phyloP scores from a whole-genome alignment of 2,888 invertebrate species.

The Leptopilina syphax region DNA sequence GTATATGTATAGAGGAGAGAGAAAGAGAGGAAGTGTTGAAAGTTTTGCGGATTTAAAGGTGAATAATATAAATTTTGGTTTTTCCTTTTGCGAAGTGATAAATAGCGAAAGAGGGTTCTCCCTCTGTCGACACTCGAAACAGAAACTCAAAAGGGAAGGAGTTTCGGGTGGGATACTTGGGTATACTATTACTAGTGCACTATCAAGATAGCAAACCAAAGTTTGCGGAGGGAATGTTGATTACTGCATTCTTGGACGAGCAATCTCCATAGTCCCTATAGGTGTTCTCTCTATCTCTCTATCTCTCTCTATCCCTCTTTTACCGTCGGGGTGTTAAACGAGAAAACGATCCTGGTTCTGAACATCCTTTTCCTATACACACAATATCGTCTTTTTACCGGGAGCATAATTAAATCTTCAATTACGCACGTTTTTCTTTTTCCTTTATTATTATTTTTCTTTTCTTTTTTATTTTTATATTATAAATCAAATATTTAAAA shows the following conservation, averaged over 20 bases:
- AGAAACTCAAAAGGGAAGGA: slow-evolving; percentile 33
- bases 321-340: slow-evolving; percentile 22
- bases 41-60: not conserved
- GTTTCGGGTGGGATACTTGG: slow-evolving; percentile 31
- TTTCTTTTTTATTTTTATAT: not conserved
- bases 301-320: not conserved
- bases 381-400: not conserved
- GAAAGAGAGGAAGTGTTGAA: slow-evolving; percentile 3
- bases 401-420: slow-evolving; percentile 16
- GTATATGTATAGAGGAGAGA: not conserved
- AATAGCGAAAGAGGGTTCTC: slow-evolving; percentile 15
- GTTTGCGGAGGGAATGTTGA: slow-evolving; percentile 36
- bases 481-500: slow-evolving; percentile 13
- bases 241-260: slow-evolving; percentile 38
- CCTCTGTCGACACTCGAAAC: slow-evolving; percentile 21
- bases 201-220: slow-evolving; percentile 39
- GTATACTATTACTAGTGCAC: slow-evolving; percentile 35
- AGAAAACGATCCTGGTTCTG: slow-evolving; percentile 24
- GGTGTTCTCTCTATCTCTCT: not conserved
- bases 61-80: not conserved
- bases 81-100: slow-evolving; percentile 1
- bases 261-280: slow-evolving; percentile 26
- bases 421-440: not conserved
- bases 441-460: no score
- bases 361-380: slow-evolving; percentile 15